Evolutionary conservation across 92 coral and sea anemone species (phyloP).

Genomic region (Epizoanthus scotinus): DNA sequence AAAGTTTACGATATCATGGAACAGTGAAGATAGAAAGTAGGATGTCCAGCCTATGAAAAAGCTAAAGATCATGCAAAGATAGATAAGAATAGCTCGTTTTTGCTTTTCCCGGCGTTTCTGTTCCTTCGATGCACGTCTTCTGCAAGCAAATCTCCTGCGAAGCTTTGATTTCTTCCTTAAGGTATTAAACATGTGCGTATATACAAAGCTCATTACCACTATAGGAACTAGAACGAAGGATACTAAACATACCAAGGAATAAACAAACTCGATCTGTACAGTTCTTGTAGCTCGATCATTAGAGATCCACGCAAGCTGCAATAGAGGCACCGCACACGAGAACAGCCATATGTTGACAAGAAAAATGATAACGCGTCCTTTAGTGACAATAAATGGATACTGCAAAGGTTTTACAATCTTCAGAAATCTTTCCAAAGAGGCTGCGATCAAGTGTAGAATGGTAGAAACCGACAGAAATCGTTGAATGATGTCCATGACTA

Average conservation of each 20-base stretch:
- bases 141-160: too few relatives aligned
- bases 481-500: not conserved
- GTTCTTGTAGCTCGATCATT: not conserved
- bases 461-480: not conserved
- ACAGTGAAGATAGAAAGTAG: not conserved
- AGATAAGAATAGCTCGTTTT: not conserved
- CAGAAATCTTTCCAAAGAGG: not conserved
- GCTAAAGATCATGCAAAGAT: not conserved
- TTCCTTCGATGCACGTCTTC: not conserved
- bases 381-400: not conserved
- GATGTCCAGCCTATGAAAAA: not conserved
- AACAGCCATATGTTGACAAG: not conserved
- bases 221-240: not conserved
- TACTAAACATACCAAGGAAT: not conserved
- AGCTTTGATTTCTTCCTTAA: not conserved
- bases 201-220: not conserved
- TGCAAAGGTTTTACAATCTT: not conserved
- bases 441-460: not conserved
- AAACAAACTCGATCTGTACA: not conserved
- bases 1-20: not conserved
- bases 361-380: not conserved
- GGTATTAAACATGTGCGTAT: not conserved
- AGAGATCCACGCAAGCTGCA: not conserved
- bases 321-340: not conserved
- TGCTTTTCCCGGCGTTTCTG: not conserved